Evolutionary conservation across 1,140 invertebrate genomes (phyloP), one percentile per base, ranked within the genome.

Genomic region (Brachionus asplanchnoidis): DNA sequence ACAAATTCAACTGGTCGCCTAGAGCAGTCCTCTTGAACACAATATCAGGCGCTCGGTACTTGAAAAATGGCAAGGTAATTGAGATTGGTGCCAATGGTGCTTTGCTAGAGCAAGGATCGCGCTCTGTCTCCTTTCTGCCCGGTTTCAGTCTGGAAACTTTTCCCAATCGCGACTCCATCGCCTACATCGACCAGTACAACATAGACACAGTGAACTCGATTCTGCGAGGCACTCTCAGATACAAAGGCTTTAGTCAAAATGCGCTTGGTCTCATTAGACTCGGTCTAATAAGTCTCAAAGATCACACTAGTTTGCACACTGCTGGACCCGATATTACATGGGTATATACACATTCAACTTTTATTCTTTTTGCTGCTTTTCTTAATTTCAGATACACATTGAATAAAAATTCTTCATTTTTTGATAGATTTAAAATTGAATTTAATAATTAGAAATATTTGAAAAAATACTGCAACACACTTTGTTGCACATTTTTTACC

Each of bases 1-100:
- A 99, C 90, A 99, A 99, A 89, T 99, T 99, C 89, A 90, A 89
- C 11, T 99, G 97, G 97, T 97, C 94, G 83, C 97, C 97, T 9
- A 91, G 94, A 46, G 95, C 95, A 7, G 95, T 96, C 0, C 89
- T 99, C 1, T 90, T 96, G 0, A 98, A 97, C 86, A 95, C 95
- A 0, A 90, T 98, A 3, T 93, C 93, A 17, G 93, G 93, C 2
- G 97, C 97, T 3, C 95, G 94, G 89, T 98, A 96, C 88, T 89
- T 97, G 11, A 92, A 93, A 84, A 93, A 94, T 88, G 95, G 94
- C 85, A 92, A 97, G 90, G 93, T 94, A 85, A 85, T 84, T 36
- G 65, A 84, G 8, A 84, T 68, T 12, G 26, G 14, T 17, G 40
- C 17, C 8, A 68, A 84, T 73, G 60, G 60, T n/a, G 82, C 23